Base-by-base conservation (phyloP, 2,113 vertebrate species). In the Erpornis zantholeuca region DNA sequence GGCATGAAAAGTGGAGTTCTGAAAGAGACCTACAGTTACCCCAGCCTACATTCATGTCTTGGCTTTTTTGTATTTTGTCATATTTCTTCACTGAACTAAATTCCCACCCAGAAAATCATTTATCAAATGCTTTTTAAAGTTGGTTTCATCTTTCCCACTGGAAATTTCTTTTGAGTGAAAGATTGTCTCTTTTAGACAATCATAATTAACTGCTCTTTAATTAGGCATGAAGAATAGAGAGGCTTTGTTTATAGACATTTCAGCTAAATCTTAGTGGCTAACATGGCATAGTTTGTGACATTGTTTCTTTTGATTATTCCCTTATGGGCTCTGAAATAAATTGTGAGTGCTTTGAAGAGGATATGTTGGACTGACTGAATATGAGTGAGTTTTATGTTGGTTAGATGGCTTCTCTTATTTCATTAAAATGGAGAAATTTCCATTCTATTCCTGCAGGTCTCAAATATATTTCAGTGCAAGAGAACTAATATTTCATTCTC, bases 271-370 rank as follows among this genome's bases (percentile, higher is more conserved):
- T n/a, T 56, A 47, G 33, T 57, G 64, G 35, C 15, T 40, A 57
- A 10, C 21, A 23, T 75, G 71, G 16, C 38, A 24, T 29, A 29
- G 38, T 4, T 91, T 91, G 89, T 72, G 61, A 35, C 33, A 61
- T 68, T 72, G 40, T 78, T 95, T 49, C 60, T 90, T 96, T 65
- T 85, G 40, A 90, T 81, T 69, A 81, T 86, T 92, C 42, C 65
- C 50, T 59, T 82, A 40, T 21, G 79, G 68, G 77, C 70, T 73
- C 49, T 83, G 33, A 45, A 93, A 85, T 52, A 84, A 80, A 86
- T 47, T 82, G 31, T 40, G 54, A 44, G 38, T 31, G 31, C 61
- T 84, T 94, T 84, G 54, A 73, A 73, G 59, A 90, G 49, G 27
- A 4, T 84, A 42, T 64, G 22, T 78, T 94, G 61, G 65, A 52